Conservation (phyloP, 2,888 invertebrate species). For the Tholera decimalis region DNA sequence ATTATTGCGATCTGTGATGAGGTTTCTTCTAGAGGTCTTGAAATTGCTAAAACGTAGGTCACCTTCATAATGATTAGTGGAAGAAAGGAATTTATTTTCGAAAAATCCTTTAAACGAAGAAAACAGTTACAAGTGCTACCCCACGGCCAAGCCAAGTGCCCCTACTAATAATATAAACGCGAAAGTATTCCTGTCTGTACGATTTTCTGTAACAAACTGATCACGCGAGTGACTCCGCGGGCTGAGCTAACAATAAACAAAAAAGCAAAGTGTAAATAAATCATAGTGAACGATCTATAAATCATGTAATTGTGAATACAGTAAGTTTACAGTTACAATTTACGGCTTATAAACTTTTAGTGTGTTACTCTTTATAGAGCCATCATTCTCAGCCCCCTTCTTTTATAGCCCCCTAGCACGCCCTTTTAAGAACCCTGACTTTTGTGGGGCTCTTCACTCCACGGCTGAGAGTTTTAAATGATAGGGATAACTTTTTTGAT, state of each 20-base stretch:
- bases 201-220: not conserved
- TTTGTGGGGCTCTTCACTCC: slow-evolving; percentile 53
- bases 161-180: too few relatives aligned
- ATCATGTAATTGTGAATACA: slow-evolving; percentile 69
- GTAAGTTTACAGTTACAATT: slow-evolving; percentile 66
- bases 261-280: slow-evolving; percentile 49
- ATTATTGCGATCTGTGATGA: too few relatives aligned
- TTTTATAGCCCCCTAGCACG: slow-evolving; percentile 53
- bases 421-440: slow-evolving; percentile 55
- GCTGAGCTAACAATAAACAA: slow-evolving; percentile 2
- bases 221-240: too few relatives aligned
- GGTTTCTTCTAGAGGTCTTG: too few relatives aligned
- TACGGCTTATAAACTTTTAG: slow-evolving; percentile 71
- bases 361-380: slow-evolving; percentile 63
- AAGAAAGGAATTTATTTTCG: too few relatives aligned
- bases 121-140: too few relatives aligned
- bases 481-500: slow-evolving; percentile 46
- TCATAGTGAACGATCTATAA: slow-evolving; percentile 56
- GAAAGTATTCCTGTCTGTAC: too few relatives aligned
- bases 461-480: slow-evolving; percentile 52
- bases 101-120: too few relatives aligned
- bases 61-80: too few relatives aligned
- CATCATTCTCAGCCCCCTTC: slow-evolving; percentile 52
- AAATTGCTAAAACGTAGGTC: too few relatives aligned
- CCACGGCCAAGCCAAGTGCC: too few relatives aligned